These are phyloP conservation scores for Calameuta pallipes DNA, from an alignment of 2,888 invertebrate genomes.

Conservation along the genomic window DNA sequence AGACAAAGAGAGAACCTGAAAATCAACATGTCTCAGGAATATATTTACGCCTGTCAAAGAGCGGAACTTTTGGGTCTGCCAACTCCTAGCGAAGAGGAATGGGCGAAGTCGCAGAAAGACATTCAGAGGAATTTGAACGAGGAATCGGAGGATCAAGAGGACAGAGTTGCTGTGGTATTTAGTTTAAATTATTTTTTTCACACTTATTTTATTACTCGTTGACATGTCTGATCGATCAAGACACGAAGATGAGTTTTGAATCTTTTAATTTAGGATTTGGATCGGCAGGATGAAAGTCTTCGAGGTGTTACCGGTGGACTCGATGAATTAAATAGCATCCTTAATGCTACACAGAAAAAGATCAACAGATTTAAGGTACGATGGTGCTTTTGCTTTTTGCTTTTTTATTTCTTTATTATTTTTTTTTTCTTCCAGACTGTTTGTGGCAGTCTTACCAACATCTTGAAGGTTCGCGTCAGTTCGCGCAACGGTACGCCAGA, in stretches of 20 bases:
- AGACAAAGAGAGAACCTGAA: background rate
- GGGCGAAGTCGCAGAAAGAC: slow-evolving; percentile 33
- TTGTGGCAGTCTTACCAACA: slow-evolving; percentile 79
- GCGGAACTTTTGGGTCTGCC: slow-evolving; percentile 82
- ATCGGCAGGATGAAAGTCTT: slow-evolving; percentile 73
- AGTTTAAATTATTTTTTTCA: background rate
- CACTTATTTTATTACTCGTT: background rate
- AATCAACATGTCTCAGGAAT: slow-evolving; percentile 62
- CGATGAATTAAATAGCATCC: slow-evolving; percentile 82
- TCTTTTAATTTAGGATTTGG: slow-evolving; percentile 70
- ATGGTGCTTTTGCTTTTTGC: slow-evolving; percentile 10
- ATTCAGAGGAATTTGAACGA: background rate
- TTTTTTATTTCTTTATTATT: background rate
- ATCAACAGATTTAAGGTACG: slow-evolving; percentile 84
- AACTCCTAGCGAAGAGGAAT: slow-evolving; percentile 76
- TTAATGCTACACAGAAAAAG: slow-evolving; percentile 86
- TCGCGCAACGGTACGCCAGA: slow-evolving; percentile 55
- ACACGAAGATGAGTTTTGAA: background rate
- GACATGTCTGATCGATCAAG: background rate
- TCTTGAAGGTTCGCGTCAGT: slow-evolving; percentile 70
- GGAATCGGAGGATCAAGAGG: background rate
- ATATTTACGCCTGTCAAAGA: slow-evolving; percentile 81
- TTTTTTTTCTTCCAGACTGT: slow-evolving; percentile 68
- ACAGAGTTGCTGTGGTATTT: background rate
- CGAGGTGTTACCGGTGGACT: slow-evolving; percentile 78